Evolutionary conservation across 2,888 invertebrate genomes (phyloP).

Genomic region (Parnassius glacialis): DNA sequence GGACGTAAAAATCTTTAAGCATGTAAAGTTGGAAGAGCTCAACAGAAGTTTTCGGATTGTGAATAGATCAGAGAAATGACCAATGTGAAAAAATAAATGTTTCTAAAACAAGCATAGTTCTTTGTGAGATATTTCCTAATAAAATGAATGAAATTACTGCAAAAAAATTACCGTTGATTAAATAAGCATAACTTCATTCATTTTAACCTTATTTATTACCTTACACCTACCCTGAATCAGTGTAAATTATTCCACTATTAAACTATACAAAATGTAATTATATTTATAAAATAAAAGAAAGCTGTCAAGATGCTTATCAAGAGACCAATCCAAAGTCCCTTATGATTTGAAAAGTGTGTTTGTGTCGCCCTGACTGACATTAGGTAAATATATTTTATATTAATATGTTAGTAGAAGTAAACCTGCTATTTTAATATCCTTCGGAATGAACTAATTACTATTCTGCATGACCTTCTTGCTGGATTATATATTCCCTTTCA

Average conservation of each 20-base stretch:
- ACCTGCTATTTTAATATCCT: conserved; percentile 68
- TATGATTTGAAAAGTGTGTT: conserved; percentile 68
- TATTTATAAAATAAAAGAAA: conserved; percentile 53
- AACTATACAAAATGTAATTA: conserved; percentile 18
- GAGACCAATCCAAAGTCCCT: conserved; percentile 55
- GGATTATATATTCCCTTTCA: conserved; percentile 53
- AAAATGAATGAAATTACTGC: conserved; percentile 43
- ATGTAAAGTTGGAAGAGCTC: conserved; percentile 35
- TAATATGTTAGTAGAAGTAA: conserved; percentile 67
- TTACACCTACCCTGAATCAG: conserved; percentile 9
- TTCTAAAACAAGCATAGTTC: conserved; percentile 57
- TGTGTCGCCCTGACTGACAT: conserved; percentile 76
- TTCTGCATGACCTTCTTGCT: conserved; percentile 63
- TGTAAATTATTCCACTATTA: conserved; percentile 9
- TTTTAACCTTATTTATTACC: conserved; percentile 19
- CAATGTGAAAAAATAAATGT: conserved; percentile 79
- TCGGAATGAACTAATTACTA: conserved; percentile 73
- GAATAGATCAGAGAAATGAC: conserved; percentile 67
- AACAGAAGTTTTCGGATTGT: conserved; percentile 55
- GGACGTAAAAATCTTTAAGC: conserved; percentile 9
- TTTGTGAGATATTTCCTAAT: conserved; percentile 44
- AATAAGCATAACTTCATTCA: conserved; percentile 35
- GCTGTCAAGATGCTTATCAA: conserved; percentile 80
- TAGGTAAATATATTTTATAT: conserved; percentile 78
- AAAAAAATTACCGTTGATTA: conserved; percentile 32